Conservation (phyloP, 2,888 invertebrate species). For the Brassicogethes aeneus region DNA sequence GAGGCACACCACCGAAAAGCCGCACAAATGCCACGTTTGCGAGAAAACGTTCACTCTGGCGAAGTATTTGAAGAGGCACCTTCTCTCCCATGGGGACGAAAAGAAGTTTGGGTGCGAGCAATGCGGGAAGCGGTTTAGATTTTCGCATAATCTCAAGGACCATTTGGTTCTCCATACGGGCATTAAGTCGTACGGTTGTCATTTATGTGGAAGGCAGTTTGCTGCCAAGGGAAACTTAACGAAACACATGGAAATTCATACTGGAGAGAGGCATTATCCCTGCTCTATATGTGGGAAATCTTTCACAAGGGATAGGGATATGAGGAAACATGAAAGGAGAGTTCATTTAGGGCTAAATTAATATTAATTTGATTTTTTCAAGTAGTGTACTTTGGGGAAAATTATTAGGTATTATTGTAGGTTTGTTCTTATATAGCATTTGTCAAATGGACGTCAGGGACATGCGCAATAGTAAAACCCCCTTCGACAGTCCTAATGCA, state of each 20-base stretch:
- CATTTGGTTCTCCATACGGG: neutral
- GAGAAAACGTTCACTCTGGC: conserved; percentile 30
- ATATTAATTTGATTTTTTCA: too few species aligned
- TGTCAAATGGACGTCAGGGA: too few species aligned
- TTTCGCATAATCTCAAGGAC: neutral
- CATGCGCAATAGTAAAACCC: too few species aligned
- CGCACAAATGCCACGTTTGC: conserved; percentile 37
- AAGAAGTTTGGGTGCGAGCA: neutral
- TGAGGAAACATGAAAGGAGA: neutral
- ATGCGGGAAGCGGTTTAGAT: neutral
- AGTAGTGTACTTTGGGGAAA: too few species aligned
- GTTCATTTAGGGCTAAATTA: too few species aligned
- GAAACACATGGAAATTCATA: neutral
- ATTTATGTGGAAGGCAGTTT: neutral
- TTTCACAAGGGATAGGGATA: neutral
- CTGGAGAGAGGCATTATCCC: neutral
- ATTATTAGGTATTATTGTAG: too few species aligned
- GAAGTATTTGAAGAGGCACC: neutral
- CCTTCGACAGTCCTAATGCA: too few species aligned
- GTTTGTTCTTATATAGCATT: too few species aligned
- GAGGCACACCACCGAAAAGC: conserved; percentile 37
- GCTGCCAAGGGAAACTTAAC: neutral
- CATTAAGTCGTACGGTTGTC: neutral
- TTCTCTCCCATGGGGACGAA: neutral
- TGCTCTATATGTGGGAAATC: neutral